These are phyloP conservation scores for Condylostylus longicornis DNA, from an alignment of 1,140 invertebrate genomes.

Conservation along the genomic window DNA sequence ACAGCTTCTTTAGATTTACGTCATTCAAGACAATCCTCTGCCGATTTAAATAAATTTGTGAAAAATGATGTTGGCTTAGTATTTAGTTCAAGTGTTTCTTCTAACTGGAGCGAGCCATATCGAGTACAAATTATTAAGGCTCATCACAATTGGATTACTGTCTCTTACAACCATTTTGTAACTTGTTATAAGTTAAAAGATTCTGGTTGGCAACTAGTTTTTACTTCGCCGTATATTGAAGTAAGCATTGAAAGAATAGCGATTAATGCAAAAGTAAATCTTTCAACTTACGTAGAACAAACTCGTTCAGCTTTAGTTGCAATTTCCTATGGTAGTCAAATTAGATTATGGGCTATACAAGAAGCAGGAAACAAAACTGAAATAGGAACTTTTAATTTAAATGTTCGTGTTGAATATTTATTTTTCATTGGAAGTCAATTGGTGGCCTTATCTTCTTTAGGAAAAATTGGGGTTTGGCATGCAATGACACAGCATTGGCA, in stretches of 20 bases:
- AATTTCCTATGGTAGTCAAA: slow-evolving; percentile 69
- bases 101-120: slow-evolving; percentile 63
- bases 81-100: slow-evolving; percentile 43
- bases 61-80: slow-evolving; percentile 53
- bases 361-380: slow-evolving; percentile 62
- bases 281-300: no score
- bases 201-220: slow-evolving; percentile 89
- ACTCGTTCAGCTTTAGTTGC: no score
- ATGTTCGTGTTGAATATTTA: slow-evolving; percentile 84
- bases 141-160: slow-evolving; percentile 95
- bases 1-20: slow-evolving; percentile 68
- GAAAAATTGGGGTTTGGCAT: slow-evolving; percentile 98
- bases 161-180: slow-evolving; percentile 90
- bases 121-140: slow-evolving; percentile 88
- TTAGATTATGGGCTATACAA: slow-evolving; percentile 78
- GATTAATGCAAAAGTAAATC: slow-evolving; percentile 76
- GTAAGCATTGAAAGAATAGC: slow-evolving; percentile 80
- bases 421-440: slow-evolving; percentile 96
- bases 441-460: slow-evolving; percentile 79
- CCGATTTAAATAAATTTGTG: slow-evolving; percentile 59
- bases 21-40: slow-evolving; percentile 60
- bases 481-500: slow-evolving; percentile 97
- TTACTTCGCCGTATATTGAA: slow-evolving; percentile 84
- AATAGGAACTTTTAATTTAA: slow-evolving; percentile 81
- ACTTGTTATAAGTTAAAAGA: slow-evolving; percentile 91